Evolutionary conservation across 2,113 vertebrate genomes (phyloP).

Genomic region (Pardalotus punctatus): DNA sequence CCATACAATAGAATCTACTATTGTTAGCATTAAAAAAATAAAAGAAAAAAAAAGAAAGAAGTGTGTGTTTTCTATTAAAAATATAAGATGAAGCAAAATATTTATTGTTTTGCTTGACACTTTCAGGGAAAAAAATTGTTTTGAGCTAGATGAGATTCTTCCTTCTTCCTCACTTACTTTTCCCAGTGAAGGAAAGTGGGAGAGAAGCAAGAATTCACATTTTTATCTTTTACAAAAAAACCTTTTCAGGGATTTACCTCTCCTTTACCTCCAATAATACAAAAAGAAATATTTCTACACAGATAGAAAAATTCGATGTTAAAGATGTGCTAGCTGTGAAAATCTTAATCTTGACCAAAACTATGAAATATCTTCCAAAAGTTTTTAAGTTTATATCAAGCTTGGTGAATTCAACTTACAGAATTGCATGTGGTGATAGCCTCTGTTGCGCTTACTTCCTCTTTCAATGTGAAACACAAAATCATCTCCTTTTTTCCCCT

Average conservation of each 20-base stretch:
- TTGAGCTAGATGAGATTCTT: background rate
- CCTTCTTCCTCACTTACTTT: background rate
- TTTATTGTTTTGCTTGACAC: background rate
- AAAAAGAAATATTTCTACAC: background rate
- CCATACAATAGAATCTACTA: background rate
- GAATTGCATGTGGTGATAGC: background rate
- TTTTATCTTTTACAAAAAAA: background rate
- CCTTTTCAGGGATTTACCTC: background rate
- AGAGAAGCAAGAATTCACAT: background rate
- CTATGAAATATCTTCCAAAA: background rate
- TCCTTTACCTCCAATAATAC: background rate
- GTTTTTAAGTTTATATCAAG: background rate
- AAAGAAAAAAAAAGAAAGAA: background rate
- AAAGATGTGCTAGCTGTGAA: background rate
- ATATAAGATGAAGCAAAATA: background rate
- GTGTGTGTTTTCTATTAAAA: background rate
- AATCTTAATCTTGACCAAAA: background rate
- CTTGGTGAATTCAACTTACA: background rate
- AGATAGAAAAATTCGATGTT: background rate
- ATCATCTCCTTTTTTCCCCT: fast-evolving
- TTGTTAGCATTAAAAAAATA: background rate
- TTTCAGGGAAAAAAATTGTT: background rate
- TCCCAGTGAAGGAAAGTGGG: background rate
- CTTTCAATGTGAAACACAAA: background rate
- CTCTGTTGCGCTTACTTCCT: background rate